Evolutionary conservation across 2,888 invertebrate species (phyloP).

Genomic region (Teinopalpus imperialis): DNA sequence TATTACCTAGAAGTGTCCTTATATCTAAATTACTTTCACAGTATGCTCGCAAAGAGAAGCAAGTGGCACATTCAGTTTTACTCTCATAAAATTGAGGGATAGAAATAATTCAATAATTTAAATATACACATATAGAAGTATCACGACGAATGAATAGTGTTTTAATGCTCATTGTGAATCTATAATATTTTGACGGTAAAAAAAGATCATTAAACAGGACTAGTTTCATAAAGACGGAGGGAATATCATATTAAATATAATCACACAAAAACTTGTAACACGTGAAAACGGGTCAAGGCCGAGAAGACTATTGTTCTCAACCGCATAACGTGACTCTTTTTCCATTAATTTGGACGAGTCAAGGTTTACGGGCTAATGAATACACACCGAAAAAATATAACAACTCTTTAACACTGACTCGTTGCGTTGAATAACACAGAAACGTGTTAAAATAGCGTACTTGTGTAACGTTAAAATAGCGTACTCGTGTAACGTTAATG

Average conservation of each 20-base stretch:
- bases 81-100: no score
- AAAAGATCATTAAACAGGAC: no score
- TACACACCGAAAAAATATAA: conserved; percentile 36
- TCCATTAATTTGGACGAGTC: conserved; percentile 44
- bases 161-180: no score
- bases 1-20: no score
- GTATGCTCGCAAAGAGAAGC: no score
- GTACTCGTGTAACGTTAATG: background rate
- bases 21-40: no score
- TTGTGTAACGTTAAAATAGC: background rate
- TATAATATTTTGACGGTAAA: background rate
- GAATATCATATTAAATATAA: conserved; percentile 4
- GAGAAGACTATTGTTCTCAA: conserved; percentile 38
- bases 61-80: no score
- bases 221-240: background rate
- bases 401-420: conserved; percentile 2
- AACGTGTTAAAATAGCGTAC: conserved; percentile 13
- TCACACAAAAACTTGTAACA: conserved; percentile 18
- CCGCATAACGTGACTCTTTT: conserved; percentile 37
- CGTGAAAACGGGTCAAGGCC: conserved; percentile 44
- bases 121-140: no score
- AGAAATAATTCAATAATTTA: no score
- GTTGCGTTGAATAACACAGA: conserved; percentile 19
- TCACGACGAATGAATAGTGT: no score
- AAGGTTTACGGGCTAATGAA: conserved; percentile 41